Evolutionary conservation across 2,113 vertebrate species (phyloP).

Genomic region (Sylvia atricapilla): DNA sequence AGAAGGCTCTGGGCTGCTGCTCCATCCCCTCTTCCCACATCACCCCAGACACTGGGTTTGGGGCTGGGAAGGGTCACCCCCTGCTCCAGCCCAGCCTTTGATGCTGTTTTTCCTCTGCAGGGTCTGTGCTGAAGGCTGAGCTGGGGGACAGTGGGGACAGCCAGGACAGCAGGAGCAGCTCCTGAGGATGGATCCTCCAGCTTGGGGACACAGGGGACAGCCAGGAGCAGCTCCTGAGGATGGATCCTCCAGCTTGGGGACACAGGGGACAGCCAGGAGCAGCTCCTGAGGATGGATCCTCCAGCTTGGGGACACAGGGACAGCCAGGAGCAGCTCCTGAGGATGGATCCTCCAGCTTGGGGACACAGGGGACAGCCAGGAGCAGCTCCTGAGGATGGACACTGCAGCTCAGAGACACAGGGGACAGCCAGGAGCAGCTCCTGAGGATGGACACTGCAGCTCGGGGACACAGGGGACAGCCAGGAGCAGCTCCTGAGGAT

Average conservation of each 20-base stretch:
- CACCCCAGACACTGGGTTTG: fast-evolving
- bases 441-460: no score
- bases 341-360: background rate
- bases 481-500: no score
- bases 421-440: background rate
- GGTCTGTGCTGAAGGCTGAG: background rate
- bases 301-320: no score
- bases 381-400: fast-evolving
- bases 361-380: background rate
- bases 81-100: background rate
- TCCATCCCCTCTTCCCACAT: fast-evolving
- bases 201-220: background rate
- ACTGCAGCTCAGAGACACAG: background rate
- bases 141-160: background rate
- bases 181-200: fast-evolving
- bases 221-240: no score
- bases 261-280: no score
- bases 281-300: no score
- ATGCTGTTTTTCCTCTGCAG: background rate
- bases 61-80: fast-evolving
- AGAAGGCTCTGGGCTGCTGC: background rate
- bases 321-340: no score
- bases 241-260: no score
- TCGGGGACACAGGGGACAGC: no score
- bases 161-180: background rate